Base-by-base conservation (phyloP, 2,113 vertebrate genomes). In the Tychaedon coryphoeus region DNA sequence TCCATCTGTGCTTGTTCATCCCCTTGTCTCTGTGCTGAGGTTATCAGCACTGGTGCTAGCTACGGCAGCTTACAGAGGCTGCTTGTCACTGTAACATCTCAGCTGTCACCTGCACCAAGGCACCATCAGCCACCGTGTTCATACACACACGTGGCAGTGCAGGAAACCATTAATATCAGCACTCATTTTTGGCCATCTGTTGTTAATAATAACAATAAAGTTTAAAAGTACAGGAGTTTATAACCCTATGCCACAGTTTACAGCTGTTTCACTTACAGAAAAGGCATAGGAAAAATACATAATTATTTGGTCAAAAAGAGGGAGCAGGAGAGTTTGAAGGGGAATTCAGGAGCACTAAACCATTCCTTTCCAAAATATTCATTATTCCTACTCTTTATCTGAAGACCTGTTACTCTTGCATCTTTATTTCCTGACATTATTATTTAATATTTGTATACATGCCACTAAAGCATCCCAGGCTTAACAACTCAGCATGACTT, bases 131-230 rank as follows among this genome's bases (percentile, higher is more conserved):
- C 48, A 45, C 74, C 11, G 15, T 5, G n/a, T 4, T 54, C 4
- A 0, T 19, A 53, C 6, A 47, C 31, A 51, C 2, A 0, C 33
- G 29, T 2, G 24, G 57, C 26, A 86, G 19, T 8, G 29, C 12
- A 74, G 47, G 66, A 76, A 38, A 86, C 18, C 78, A 71, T 13
- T 73, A 62, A n/a, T 22, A 86, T 20, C 78, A 56, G 29, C 64
- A 50, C n/a, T 88, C 10, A 6, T 56, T 81, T 92, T 77, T 47
- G 2, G 57, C 23, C 77, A 75, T 78, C 61, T 50, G 9, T 66
- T 83, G 25, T 48, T 74, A 93, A 56, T 51, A 85, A 89, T 51
- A 85, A 89, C 36, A 89, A n/a, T 79, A 79, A 70, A 72, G 73
- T 47, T 58, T 54, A 25, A 76, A 92, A 88, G 65, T 23, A 51